Conservation (phyloP, 2,888 invertebrate genomes). For the Hemithea aestivaria region DNA sequence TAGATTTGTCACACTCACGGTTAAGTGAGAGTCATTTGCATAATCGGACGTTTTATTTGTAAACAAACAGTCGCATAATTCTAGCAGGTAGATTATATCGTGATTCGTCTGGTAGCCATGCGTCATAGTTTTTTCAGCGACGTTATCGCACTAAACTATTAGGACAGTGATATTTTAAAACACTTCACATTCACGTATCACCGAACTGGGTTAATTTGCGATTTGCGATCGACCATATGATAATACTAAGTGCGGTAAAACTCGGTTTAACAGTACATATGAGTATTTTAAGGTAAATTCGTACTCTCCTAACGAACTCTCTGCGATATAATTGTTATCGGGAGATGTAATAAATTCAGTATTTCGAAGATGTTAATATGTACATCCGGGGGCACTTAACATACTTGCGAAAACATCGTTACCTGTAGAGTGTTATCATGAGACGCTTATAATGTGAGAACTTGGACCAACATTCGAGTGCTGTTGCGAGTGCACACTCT, state of each 20-base stretch:
- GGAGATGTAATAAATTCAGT: slow-evolving; percentile 35
- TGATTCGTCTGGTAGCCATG: not conserved
- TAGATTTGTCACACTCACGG: too few relatives aligned
- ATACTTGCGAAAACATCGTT: slow-evolving; percentile 42
- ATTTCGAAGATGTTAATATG: slow-evolving; percentile 30
- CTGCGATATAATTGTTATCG: slow-evolving; percentile 31
- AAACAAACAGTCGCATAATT: slow-evolving; percentile 16
- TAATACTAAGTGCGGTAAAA: slow-evolving; percentile 34
- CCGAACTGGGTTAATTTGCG: slow-evolving; percentile 45
- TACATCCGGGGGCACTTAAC: slow-evolving; percentile 44
- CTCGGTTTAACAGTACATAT: slow-evolving; percentile 14
- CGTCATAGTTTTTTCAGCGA: not conserved
- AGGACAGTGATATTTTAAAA: slow-evolving; percentile 21
- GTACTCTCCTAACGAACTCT: slow-evolving; percentile 21
- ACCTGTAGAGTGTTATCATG: slow-evolving; percentile 32
- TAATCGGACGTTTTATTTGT: slow-evolving; percentile 21
- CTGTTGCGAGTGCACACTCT: slow-evolving; percentile 40
- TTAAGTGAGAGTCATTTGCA: slow-evolving; percentile 18
- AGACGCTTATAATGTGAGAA: slow-evolving; percentile 21
- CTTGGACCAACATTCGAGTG: slow-evolving; percentile 21
- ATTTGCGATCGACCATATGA: slow-evolving; percentile 37
- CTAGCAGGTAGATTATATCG: not conserved
- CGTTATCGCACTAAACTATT: slow-evolving; percentile 17
- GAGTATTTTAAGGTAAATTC: slow-evolving; percentile 20
- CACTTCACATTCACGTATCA: slow-evolving; percentile 32